phyloP scores from a whole-genome alignment of 2,888 invertebrate genomes.

The Agonopterix subpropinquella region DNA sequence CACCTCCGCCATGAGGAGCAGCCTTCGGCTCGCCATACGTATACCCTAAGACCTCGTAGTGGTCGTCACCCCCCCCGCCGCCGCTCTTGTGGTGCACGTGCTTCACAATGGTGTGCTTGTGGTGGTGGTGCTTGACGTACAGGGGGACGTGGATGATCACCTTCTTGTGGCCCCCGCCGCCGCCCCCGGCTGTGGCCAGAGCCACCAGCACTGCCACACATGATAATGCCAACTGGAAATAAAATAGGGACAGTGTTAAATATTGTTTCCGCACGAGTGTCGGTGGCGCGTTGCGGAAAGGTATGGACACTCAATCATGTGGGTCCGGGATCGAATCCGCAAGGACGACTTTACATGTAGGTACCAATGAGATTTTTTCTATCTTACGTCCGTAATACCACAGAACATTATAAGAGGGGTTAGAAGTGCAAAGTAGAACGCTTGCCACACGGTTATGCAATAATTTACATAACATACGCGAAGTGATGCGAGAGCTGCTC shows the following conservation, averaged over 20 bases:
- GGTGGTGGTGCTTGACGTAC: conserved; percentile 84
- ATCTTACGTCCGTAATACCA: too few relatives aligned
- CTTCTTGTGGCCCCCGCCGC: conserved; percentile 78
- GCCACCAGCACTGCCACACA: conserved; percentile 52
- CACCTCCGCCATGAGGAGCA: conserved; percentile 63
- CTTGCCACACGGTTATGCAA: too few relatives aligned
- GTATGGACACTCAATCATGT: too few relatives aligned
- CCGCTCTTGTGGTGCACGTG: conserved; percentile 80
- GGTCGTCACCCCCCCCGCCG: conserved; percentile 74
- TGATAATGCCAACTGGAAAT: conserved; percentile 49
- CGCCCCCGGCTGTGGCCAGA: conserved; percentile 58
- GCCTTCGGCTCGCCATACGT: conserved; percentile 79
- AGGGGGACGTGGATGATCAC: conserved; percentile 87
- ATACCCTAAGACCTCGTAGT: conserved; percentile 81
- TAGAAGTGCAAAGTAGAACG: too few relatives aligned
- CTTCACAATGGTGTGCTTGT: conserved; percentile 86
- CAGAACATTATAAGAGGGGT: too few relatives aligned
- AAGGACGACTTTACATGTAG: too few relatives aligned
- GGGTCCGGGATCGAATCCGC: too few relatives aligned
- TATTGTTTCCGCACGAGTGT: background rate
- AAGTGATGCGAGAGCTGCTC: too few relatives aligned
- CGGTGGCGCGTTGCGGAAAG: too few relatives aligned
- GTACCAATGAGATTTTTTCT: too few relatives aligned
- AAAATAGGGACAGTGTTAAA: conserved; percentile 1
- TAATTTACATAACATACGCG: too few relatives aligned